Conservation (phyloP, 2,888 invertebrate species). For the Nephrocerus scutellatus region DNA sequence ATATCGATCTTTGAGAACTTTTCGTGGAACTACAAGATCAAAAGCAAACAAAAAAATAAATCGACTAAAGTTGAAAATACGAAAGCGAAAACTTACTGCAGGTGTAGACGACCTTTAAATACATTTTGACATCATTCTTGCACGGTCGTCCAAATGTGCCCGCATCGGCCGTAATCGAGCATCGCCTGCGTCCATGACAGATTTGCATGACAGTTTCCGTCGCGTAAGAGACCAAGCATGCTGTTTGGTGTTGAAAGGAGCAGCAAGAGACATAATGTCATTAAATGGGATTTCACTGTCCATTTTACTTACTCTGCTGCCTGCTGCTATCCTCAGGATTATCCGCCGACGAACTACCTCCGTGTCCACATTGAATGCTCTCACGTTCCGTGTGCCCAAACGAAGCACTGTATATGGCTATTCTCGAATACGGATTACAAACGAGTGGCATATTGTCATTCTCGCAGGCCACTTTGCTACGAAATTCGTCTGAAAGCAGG, state of each 20-base stretch:
- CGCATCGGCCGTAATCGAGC: conserved; percentile 71
- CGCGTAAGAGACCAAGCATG: conserved; percentile 79
- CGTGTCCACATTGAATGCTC: conserved; percentile 76
- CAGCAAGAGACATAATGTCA: too few relatives aligned
- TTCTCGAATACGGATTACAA: conserved; percentile 79
- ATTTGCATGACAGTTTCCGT: conserved; percentile 86
- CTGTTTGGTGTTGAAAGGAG: too few relatives aligned
- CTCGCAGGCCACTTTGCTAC: conserved; percentile 89
- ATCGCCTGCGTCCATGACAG: conserved; percentile 75
- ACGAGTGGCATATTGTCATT: conserved; percentile 80
- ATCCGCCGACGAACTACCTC: conserved; percentile 27
- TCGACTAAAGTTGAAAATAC: conserved; percentile 8
- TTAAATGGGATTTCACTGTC: too few relatives aligned
- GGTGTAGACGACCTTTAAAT: conserved; percentile 79
- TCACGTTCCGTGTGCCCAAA: conserved; percentile 85
- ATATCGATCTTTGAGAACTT: conserved; percentile 74
- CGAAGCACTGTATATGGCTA: conserved; percentile 88
- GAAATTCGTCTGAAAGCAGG: conserved; percentile 89
- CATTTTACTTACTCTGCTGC: conserved; percentile 36
- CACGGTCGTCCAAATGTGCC: conserved; percentile 79
- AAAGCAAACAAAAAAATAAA: neutral
- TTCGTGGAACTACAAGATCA: conserved; percentile 68
- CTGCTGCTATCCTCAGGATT: conserved; percentile 29
- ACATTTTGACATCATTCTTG: conserved; percentile 69
- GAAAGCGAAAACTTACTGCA: conserved; percentile 62